These are phyloP conservation scores for Setipinna tenuifilis DNA, from an alignment of 2,797 vertebrate species.

Conservation along the genomic window DNA sequence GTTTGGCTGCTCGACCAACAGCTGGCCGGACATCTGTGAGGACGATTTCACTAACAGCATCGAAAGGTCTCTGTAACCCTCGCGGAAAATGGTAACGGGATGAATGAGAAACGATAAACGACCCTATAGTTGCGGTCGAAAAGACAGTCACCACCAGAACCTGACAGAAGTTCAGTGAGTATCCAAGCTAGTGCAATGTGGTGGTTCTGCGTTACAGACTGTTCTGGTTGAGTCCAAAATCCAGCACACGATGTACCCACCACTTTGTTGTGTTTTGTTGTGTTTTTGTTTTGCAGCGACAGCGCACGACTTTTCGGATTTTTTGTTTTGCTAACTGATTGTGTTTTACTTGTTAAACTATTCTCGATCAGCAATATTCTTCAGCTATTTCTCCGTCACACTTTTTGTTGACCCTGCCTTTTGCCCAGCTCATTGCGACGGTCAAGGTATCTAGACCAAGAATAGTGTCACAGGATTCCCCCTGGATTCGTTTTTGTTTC, in stretches of 20 bases:
- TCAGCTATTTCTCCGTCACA: background rate
- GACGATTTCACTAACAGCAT: background rate
- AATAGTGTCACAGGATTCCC: background rate
- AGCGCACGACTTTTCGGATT: background rate
- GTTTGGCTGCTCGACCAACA: conserved; percentile 11
- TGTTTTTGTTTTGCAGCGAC: conserved; percentile 3
- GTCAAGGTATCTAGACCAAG: background rate
- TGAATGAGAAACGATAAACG: background rate
- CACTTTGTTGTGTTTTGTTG: background rate
- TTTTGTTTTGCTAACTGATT: background rate
- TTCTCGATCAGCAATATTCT: background rate
- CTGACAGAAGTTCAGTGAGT: background rate
- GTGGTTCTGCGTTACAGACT: background rate
- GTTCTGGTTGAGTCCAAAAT: background rate
- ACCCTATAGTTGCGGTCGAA: background rate
- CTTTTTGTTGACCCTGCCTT: background rate
- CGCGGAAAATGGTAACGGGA: background rate
- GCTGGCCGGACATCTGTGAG: conserved; percentile 10
- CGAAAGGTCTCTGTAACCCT: background rate
- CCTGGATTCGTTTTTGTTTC: conserved; percentile 22
- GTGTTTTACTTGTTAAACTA: no score
- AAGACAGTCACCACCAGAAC: background rate
- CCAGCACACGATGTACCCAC: conserved; percentile 1
- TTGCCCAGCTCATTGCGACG: background rate
- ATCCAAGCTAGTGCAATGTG: background rate